Conservation (phyloP, 2,797 vertebrate genomes). For the Cynopterus sphinx region DNA sequence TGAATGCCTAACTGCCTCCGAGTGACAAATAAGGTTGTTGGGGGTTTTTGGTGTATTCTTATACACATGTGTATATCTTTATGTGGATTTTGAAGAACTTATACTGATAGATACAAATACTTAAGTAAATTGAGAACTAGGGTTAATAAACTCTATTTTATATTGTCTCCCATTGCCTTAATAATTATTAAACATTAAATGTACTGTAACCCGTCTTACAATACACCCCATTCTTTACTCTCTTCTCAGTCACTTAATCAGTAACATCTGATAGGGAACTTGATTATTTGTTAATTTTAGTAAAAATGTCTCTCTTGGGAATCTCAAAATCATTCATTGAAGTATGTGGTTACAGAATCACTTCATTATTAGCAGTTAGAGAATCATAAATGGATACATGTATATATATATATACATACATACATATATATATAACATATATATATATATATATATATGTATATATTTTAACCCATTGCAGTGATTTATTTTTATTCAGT, state of each 20-base stretch:
- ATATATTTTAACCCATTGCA: neutral
- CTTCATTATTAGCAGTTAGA: neutral
- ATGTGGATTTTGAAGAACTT: neutral
- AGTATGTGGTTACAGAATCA: neutral
- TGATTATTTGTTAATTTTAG: neutral
- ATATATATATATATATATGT: no score
- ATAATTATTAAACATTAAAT: neutral
- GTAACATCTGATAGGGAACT: neutral
- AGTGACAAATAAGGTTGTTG: neutral
- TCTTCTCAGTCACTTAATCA: neutral
- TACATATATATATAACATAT: no score
- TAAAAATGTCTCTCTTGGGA: conserved; percentile 32
- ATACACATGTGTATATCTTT: neutral
- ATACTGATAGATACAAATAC: neutral
- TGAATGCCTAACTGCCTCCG: neutral
- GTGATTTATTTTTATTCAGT: neutral
- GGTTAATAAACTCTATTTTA: neutral
- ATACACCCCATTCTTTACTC: neutral
- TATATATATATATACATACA: neutral
- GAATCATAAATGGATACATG: neutral
- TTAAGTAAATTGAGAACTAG: neutral
- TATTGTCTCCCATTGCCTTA: neutral
- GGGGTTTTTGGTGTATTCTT: neutral
- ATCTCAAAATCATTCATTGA: neutral
- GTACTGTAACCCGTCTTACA: neutral